Evolutionary conservation across 2,113 vertebrate genomes (phyloP).

Genomic region (Recurvirostra avosetta): DNA sequence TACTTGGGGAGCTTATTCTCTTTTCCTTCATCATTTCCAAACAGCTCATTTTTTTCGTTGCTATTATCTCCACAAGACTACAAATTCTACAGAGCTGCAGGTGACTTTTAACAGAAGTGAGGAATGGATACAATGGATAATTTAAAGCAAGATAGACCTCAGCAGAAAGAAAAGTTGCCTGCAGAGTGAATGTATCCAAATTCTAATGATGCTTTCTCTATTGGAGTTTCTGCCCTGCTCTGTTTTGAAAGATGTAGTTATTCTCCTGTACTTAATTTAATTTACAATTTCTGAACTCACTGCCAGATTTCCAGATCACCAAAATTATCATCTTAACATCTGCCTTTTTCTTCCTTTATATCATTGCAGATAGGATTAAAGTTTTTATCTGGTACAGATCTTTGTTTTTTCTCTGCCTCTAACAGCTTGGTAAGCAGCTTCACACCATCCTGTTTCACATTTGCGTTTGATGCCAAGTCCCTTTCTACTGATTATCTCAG

Average conservation of each 20-base stretch:
- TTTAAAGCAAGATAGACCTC: slow-evolving; percentile 39
- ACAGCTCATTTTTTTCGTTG: neutral
- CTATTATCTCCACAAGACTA: slow-evolving; percentile 43
- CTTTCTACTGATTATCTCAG: slow-evolving; percentile 70
- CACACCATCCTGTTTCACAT: slow-evolving; percentile 55
- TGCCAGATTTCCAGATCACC: slow-evolving; percentile 11
- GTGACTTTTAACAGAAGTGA: slow-evolving; percentile 41
- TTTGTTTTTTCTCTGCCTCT: slow-evolving; percentile 31
- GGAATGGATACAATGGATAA: slow-evolving; percentile 35
- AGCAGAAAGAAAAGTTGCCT: slow-evolving; percentile 35
- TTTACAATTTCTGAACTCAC: slow-evolving; percentile 42
- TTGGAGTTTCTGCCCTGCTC: neutral
- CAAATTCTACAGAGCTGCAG: slow-evolving; percentile 29
- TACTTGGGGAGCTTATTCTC: neutral
- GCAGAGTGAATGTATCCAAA: slow-evolving; percentile 38
- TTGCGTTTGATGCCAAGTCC: slow-evolving; percentile 59
- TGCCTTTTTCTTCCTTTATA: slow-evolving; percentile 35
- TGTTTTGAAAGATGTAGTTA: slow-evolving; percentile 44
- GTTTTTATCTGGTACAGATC: neutral
- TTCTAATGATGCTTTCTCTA: slow-evolving; percentile 4
- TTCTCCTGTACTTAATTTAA: slow-evolving; percentile 46
- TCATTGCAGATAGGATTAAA: slow-evolving; percentile 27
- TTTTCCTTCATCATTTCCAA: slow-evolving; percentile 29
- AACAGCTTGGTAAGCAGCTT: slow-evolving; percentile 58
- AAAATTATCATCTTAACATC: slow-evolving; percentile 36